These are phyloP conservation scores for Chymomyza amoena DNA, from an alignment of 2,888 invertebrate species.

Conservation along the genomic window DNA sequence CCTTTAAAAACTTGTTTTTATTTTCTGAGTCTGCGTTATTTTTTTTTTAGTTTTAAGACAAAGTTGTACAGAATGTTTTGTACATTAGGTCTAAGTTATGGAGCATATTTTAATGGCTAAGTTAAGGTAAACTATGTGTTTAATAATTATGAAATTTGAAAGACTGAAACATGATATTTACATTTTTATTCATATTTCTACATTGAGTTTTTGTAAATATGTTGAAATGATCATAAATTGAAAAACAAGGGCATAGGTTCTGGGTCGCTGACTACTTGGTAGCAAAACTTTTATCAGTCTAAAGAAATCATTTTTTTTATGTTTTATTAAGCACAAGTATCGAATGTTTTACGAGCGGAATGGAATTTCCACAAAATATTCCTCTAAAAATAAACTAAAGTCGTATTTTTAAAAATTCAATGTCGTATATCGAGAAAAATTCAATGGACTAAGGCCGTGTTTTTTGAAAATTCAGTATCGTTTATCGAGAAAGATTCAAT, in stretches of 20 bases:
- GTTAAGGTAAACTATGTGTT: conserved; percentile 12
- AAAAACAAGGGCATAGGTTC: neutral
- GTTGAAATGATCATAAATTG: neutral
- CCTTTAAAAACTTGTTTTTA: neutral
- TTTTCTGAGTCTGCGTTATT: neutral
- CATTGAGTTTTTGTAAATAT: neutral
- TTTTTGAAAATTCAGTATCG: too few relatives aligned
- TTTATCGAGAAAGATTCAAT: too few relatives aligned
- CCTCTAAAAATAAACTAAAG: too few relatives aligned
- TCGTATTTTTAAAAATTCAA: too few relatives aligned
- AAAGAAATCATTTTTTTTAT: too few relatives aligned
- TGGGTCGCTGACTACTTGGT: too few relatives aligned
- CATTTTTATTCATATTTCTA: neutral
- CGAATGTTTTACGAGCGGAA: too few relatives aligned
- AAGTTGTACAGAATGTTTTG: conserved; percentile 32
- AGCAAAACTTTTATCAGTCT: too few relatives aligned
- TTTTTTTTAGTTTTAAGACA: neutral
- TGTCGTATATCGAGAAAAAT: too few relatives aligned
- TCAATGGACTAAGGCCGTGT: too few relatives aligned
- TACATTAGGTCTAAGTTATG: conserved; percentile 17
- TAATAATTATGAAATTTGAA: neutral
- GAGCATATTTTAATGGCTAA: conserved; percentile 14
- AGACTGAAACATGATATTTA: neutral
- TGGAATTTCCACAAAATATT: too few relatives aligned
- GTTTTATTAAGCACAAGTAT: too few relatives aligned